phyloP scores from a whole-genome alignment of 2,888 invertebrate species.

The Lypha dubia region DNA sequence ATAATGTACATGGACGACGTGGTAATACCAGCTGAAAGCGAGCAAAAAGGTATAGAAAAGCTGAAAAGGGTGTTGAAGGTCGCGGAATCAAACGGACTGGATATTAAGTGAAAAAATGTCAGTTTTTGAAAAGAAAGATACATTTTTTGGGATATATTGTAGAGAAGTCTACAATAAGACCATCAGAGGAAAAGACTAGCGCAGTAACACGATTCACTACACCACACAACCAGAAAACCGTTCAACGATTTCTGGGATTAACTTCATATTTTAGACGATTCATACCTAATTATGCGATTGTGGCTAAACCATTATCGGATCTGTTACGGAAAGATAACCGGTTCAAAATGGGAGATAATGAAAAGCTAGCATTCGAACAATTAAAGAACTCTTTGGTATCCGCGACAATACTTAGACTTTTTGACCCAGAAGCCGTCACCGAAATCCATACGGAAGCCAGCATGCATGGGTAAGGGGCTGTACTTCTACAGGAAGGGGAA shows the following conservation, averaged over 20 bases:
- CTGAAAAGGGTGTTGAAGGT: not conserved
- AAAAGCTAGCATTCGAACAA: not conserved
- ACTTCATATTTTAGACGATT: constrained; percentile 11
- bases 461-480: not conserved
- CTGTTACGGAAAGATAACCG: not conserved
- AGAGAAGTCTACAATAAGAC: not conserved
- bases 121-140: not conserved
- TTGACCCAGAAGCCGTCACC: not conserved
- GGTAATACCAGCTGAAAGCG: not conserved
- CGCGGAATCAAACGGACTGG: not conserved
- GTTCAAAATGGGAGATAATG: not conserved
- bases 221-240: not conserved
- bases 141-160: constrained; percentile 1
- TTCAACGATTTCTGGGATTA: constrained; percentile 15
- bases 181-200: not conserved
- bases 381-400: not conserved
- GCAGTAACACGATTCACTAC: not conserved
- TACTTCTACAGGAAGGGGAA: not conserved
- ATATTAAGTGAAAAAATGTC: constrained; percentile 1
- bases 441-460: not conserved
- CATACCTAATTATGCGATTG: not conserved
- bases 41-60: not conserved
- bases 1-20: constrained; percentile 20
- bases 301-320: constrained; percentile 3
- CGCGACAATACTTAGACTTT: not conserved